Evolutionary conservation across 1,140 invertebrate species (phyloP), one percentile per base, ranked within the genome.

Genomic region (Radopholus similis): DNA sequence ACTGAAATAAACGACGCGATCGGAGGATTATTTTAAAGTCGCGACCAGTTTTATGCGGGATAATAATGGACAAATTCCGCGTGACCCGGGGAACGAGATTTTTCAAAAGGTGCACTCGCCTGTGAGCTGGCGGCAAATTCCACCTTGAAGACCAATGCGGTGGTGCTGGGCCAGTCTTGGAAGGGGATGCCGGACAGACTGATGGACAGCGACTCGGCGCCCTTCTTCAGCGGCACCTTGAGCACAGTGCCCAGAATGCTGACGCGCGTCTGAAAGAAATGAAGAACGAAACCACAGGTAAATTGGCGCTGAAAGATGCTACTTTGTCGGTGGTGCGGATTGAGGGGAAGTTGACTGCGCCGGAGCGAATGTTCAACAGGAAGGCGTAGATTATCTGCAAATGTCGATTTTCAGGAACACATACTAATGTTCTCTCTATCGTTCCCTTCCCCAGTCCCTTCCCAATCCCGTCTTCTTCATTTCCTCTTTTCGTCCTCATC

Each of bases 91-190:
- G 6, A 2, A 47, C 18, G 26, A 4, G 26, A 47, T 47, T 5
- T 30, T 57, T 28, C 23, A 57, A 13, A 28, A 32, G n/a, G 9
- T 26, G 5, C 15, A 2, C 6, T 26, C 34, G 64, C 69, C 4
- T 64, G 44, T 21, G 55, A 64, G 21, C 5, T 38, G 4, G 57
- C 77, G 18, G 76, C 76, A 65, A 71, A 70, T 66, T 78, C 76
- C 34, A 78, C 77, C 55, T 78, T 78, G 13, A 78, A 51, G 9
- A 81, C 71, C 42, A 81, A 65, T 1, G 64, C 63, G 35, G 77
- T 77, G 13, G 42, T 64, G 37, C 34, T 51, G 11, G 64, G 75
- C 4, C 67, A 32, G 26, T 77, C 47, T 18, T 66, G 54, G 64
- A 67, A 77, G 1, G 54, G 58, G 26, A 66, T 47, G 37, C 13